These are phyloP conservation scores for Hycleus cichorii DNA, from an alignment of 1,140 invertebrate genomes.

Conservation along the genomic window DNA sequence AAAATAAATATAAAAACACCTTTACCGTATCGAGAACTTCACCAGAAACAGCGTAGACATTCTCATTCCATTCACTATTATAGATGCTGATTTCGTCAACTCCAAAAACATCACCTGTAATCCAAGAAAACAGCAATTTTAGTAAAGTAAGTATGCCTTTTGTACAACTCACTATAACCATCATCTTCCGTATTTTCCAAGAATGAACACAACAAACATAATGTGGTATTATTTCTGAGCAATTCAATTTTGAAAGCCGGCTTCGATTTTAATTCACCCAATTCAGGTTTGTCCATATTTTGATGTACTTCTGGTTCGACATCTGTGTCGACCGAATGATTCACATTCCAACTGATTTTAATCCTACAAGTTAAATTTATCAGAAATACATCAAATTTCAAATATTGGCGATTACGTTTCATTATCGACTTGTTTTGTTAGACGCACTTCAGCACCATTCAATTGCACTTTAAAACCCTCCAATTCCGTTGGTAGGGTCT, in stretches of 20 bases:
- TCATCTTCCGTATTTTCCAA: slow-evolving; percentile 58
- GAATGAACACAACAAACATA: slow-evolving; percentile 78
- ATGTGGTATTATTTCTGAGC: slow-evolving; percentile 60
- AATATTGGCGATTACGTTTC: slow-evolving; percentile 56
- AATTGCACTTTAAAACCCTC: slow-evolving; percentile 71
- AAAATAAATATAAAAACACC: slow-evolving; percentile 29
- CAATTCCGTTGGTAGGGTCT: slow-evolving; percentile 64
- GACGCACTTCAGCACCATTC: slow-evolving; percentile 68
- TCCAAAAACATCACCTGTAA: slow-evolving; percentile 71
- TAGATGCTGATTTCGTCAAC: slow-evolving; percentile 83
- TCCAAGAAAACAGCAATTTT: slow-evolving; percentile 7
- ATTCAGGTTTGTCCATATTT: slow-evolving; percentile 58
- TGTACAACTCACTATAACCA: slow-evolving; percentile 55
- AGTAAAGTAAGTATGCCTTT: neutral
- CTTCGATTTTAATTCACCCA: slow-evolving; percentile 77
- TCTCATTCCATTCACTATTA: slow-evolving; percentile 75
- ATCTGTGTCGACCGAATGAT: slow-evolving; percentile 81
- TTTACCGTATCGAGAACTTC: slow-evolving; percentile 82
- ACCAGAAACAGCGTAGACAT: slow-evolving; percentile 77
- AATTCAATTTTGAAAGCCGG: slow-evolving; percentile 82
- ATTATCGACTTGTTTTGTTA: slow-evolving; percentile 62
- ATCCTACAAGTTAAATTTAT: slow-evolving; percentile 48
- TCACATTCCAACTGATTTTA: slow-evolving; percentile 75
- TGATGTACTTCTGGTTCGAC: slow-evolving; percentile 56
- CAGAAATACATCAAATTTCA: too few species aligned